Conservation (phyloP, 1,140 invertebrate genomes). For the Cherax destructor region DNA sequence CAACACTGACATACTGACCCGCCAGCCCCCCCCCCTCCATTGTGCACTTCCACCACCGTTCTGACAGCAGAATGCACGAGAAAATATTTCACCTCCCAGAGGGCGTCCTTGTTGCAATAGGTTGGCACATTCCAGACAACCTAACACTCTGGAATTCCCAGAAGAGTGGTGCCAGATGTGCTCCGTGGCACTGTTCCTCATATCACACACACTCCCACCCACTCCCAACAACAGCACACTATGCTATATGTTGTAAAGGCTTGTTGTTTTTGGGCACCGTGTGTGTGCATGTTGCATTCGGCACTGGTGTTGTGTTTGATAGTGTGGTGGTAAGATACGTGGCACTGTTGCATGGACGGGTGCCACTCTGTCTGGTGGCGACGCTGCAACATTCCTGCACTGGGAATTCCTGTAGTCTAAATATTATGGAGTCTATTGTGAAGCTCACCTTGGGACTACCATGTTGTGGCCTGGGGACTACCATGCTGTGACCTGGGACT, state of each 20-base stretch:
- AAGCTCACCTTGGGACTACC: not conserved
- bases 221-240: too few relatives aligned
- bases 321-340: not conserved
- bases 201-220: too few relatives aligned
- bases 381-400: not conserved
- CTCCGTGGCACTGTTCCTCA: not conserved
- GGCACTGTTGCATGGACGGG: not conserved
- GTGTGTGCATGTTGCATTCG: too few relatives aligned
- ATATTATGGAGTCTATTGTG: not conserved
- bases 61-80: too few relatives aligned
- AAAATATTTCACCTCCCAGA: not conserved
- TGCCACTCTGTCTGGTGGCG: constrained; percentile 28
- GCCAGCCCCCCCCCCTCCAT: too few relatives aligned
- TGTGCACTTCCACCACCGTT: too few relatives aligned
- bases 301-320: too few relatives aligned
- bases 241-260: not conserved
- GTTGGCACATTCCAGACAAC: constrained; percentile 24
- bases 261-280: not conserved
- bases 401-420: constrained; percentile 17
- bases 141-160: constrained; percentile 19
- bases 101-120: not conserved
- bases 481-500: too few relatives aligned
- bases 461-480: too few relatives aligned
- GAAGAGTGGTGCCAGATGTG: not conserved
- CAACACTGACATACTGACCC: too few relatives aligned